Percentiles rank a stretch among this genome's conserved stretches.
These are phyloP conservation scores for Vimba vimba DNA, from an alignment of 2,113 vertebrate species.

Conservation along the genomic window DNA sequence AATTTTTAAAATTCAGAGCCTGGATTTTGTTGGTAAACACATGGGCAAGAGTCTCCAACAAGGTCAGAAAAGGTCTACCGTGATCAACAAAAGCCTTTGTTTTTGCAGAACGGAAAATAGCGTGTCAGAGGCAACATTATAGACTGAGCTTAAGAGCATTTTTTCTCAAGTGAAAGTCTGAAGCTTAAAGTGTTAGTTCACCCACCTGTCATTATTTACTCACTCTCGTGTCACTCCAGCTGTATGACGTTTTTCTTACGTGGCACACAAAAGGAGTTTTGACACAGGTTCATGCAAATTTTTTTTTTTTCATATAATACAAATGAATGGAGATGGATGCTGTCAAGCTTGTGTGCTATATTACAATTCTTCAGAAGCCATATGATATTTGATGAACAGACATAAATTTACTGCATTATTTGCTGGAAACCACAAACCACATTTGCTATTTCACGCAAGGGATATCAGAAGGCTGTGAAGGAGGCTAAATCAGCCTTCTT, in stretches of 20 bases:
- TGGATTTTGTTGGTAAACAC: slow-evolving; percentile 13
- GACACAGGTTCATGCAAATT: neutral
- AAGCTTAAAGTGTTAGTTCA: slow-evolving; percentile 34
- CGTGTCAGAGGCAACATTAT: slow-evolving; percentile 2
- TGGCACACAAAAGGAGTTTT: neutral
- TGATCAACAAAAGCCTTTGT: slow-evolving; percentile 26
- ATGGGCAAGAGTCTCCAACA: neutral
- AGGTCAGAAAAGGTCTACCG: slow-evolving; percentile 17
- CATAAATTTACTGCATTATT: neutral
- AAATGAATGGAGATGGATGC: neutral
- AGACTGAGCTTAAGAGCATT: slow-evolving; percentile 18
- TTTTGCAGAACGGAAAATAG: slow-evolving; percentile 8
- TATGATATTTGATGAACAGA: neutral
- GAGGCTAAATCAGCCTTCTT: too few species aligned
- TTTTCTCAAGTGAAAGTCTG: slow-evolving; percentile 17
- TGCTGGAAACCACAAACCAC: too few species aligned
- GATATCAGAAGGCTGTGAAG: too few species aligned
- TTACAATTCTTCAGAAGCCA: neutral
- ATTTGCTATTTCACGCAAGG: too few species aligned
- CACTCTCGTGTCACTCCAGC: neutral
- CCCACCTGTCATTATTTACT: slow-evolving; percentile 27
- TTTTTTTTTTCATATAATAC: neutral
- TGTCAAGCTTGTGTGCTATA: neutral
- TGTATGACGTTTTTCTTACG: neutral
- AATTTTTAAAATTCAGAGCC: neutral